A percentile compares a stretch with the other conserved stretches of the same genome.
phyloP scores from a whole-genome alignment of 2,888 invertebrate genomes.

The Caenorhabditis afra region DNA sequence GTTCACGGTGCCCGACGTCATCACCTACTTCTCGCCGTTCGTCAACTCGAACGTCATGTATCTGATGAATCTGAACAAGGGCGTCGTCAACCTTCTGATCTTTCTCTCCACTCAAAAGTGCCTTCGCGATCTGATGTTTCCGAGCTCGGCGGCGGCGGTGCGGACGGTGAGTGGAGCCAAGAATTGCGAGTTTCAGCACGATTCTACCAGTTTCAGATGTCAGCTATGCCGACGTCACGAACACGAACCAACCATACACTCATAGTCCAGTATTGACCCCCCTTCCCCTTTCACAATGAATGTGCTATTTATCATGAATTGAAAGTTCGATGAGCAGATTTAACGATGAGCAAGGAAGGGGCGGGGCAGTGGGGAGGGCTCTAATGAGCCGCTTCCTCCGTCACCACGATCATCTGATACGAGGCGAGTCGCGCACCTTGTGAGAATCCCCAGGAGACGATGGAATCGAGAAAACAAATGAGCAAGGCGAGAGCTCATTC shows the following conservation, averaged over 20 bases:
- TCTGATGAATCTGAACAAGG: slow-evolving; percentile 71
- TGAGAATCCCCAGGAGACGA: too few relatives aligned
- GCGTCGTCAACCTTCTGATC: slow-evolving; percentile 62
- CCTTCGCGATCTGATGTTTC: slow-evolving; percentile 60
- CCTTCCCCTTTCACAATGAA: too few relatives aligned
- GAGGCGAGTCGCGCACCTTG: too few relatives aligned
- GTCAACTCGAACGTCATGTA: slow-evolving; percentile 62
- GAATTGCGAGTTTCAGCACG: too few relatives aligned
- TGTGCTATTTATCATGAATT: neutral
- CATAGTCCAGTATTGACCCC: neutral
- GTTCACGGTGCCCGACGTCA: slow-evolving; percentile 64
- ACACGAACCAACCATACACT: slow-evolving; percentile 42
- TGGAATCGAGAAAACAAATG: too few relatives aligned
- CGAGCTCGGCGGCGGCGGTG: slow-evolving; percentile 14
- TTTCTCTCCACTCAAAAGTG: slow-evolving; percentile 64
- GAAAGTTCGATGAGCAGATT: neutral
- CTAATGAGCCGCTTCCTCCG: too few relatives aligned
- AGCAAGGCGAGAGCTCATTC: too few relatives aligned
- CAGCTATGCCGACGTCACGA: slow-evolving; percentile 39
- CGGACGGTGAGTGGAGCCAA: too few relatives aligned
- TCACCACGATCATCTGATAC: too few relatives aligned
- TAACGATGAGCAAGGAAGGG: too few relatives aligned
- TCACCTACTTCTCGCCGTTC: slow-evolving; percentile 57
- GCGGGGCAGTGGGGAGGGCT: too few relatives aligned
- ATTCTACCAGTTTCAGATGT: slow-evolving; percentile 39